A percentile compares a stretch with the other conserved stretches of the same genome.
Evolutionary conservation across 2,888 invertebrate species (phyloP).

Genomic region (Theretra japonica): DNA sequence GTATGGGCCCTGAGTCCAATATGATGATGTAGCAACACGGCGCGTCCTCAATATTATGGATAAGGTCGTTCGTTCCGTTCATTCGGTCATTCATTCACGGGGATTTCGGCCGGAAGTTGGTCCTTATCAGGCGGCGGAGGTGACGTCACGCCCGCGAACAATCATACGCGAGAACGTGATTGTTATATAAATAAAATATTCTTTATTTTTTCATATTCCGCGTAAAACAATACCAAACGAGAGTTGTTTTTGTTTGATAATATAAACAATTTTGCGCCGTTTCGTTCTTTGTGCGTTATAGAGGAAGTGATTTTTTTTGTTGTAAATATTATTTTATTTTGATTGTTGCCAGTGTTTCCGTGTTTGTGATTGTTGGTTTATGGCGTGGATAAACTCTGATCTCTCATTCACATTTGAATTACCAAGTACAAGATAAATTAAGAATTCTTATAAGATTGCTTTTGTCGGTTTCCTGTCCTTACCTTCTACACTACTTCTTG

Average conservation of each 20-base stretch:
- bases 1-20: neutral
- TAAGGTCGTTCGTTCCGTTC: constrained; percentile 59
- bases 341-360: neutral
- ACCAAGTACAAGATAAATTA: neutral
- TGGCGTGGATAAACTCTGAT: neutral
- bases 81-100: constrained; percentile 58
- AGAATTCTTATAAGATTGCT: neutral
- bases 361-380: neutral
- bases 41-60: constrained; percentile 47
- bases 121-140: constrained; percentile 80
- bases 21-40: constrained; percentile 38
- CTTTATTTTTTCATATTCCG: constrained; percentile 57
- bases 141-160: constrained; percentile 73
- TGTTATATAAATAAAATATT: constrained; percentile 75
- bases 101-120: constrained; percentile 78
- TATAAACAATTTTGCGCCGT: constrained; percentile 22
- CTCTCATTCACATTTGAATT: neutral
- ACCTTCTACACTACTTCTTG: no score
- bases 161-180: constrained; percentile 76
- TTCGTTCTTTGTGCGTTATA: neutral
- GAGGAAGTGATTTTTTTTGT: constrained; percentile 5
- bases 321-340: constrained; percentile 18
- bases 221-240: constrained; percentile 73
- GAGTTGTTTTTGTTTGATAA: constrained; percentile 58
- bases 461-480: neutral